Percentiles rank a stretch among this genome's conserved stretches.
Evolutionary conservation across 2,113 vertebrate genomes (phyloP).

Genomic region (Athene cunicularia): DNA sequence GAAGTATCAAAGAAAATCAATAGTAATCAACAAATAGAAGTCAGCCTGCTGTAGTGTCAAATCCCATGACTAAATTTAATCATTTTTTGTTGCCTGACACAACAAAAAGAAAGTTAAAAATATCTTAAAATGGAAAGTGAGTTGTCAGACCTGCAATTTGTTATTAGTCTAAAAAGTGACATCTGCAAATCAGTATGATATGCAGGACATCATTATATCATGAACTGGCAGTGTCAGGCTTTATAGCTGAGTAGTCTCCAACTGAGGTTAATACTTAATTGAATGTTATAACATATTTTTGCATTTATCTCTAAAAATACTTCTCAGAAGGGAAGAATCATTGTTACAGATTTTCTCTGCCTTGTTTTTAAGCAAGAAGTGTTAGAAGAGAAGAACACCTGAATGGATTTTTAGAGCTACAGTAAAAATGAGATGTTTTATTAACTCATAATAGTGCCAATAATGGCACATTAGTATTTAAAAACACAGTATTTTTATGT

Average conservation of each 20-base stretch:
- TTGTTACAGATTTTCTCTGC: not conserved
- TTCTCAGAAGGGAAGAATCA: not conserved
- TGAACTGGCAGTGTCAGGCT: not conserved
- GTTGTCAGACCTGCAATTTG: constrained; percentile 79
- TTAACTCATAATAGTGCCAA: not conserved
- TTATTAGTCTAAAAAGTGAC: constrained; percentile 73
- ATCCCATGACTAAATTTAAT: constrained; percentile 82
- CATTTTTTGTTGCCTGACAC: constrained; percentile 86
- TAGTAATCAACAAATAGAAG: constrained; percentile 99
- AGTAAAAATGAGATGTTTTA: not conserved
- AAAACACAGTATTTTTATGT: not conserved
- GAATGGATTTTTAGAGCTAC: not conserved
- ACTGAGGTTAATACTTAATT: not conserved
- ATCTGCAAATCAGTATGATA: constrained; percentile 39
- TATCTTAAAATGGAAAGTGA: constrained; percentile 82
- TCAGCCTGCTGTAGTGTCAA: constrained; percentile 81
- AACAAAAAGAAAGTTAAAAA: constrained; percentile 84
- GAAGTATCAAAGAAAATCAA: constrained; percentile 98
- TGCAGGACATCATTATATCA: not conserved
- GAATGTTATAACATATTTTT: not conserved
- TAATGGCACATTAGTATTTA: not conserved
- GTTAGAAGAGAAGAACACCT: not conserved
- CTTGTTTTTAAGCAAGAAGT: not conserved
- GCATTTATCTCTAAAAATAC: not conserved
- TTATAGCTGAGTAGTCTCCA: constrained; percentile 33